phyloP scores from a whole-genome alignment of 2,797 vertebrate species.

The Spatula clypeata region DNA sequence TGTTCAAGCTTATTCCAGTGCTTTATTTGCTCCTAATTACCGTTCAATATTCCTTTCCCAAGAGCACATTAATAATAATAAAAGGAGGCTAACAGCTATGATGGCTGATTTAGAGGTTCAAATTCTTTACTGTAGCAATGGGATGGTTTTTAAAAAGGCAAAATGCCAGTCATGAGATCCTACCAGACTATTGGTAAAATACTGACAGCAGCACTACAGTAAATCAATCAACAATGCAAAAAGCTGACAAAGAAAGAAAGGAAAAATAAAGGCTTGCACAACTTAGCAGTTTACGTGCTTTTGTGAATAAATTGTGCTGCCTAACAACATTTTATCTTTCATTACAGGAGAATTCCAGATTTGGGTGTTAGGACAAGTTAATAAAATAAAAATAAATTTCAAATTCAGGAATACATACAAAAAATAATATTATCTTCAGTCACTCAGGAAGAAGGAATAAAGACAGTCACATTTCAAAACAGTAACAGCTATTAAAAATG shows the following conservation, averaged over 20 bases:
- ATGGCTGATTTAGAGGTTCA: slow-evolving; percentile 76
- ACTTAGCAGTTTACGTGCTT: slow-evolving; percentile 80
- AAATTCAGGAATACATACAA: not conserved
- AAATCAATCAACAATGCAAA: slow-evolving; percentile 86
- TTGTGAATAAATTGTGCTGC: slow-evolving; percentile 81
- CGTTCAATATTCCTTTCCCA: slow-evolving; percentile 82
- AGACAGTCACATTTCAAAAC: not conserved
- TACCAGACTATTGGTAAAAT: slow-evolving; percentile 82
- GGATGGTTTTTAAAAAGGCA: slow-evolving; percentile 86
- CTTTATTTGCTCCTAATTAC: slow-evolving; percentile 82
- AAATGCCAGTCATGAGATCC: slow-evolving; percentile 85
- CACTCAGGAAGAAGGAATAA: not conserved
- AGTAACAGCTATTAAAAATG: not conserved
- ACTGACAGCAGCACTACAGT: slow-evolving; percentile 85
- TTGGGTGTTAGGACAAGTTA: slow-evolving; percentile 41
- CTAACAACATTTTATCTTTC: slow-evolving; percentile 75
- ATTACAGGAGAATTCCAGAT: slow-evolving; percentile 70
- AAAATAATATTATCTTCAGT: not conserved
- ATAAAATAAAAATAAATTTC: slow-evolving; percentile 4
- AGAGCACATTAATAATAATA: slow-evolving; percentile 82
- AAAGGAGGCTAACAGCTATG: slow-evolving; percentile 72
- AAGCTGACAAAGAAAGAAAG: slow-evolving; percentile 84
- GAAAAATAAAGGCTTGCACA: slow-evolving; percentile 77
- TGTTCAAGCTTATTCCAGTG: slow-evolving; percentile 84
- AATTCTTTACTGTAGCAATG: slow-evolving; percentile 78